Conservation (phyloP, 2,797 vertebrate species). For the Cirrhinus molitorella region DNA sequence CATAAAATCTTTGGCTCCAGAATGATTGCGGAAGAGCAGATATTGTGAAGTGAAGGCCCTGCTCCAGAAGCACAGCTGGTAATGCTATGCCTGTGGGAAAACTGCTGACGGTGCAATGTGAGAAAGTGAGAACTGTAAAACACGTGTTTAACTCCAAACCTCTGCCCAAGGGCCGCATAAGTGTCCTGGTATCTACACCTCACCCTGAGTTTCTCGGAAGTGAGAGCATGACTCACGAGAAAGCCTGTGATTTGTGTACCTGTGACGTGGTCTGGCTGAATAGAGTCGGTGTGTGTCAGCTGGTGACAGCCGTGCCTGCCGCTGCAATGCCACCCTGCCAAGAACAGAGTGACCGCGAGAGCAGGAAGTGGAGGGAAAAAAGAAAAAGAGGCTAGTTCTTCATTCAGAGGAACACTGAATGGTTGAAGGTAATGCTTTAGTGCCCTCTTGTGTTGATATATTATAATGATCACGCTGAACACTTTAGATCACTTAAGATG, state of each 20-base stretch:
- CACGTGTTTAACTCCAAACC: conserved; percentile 6
- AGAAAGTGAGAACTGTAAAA: conserved; percentile 44
- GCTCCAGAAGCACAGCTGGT: conserved; percentile 70
- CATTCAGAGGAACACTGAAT: not conserved
- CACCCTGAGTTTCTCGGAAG: not conserved
- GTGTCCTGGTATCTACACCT: not conserved
- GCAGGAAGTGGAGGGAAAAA: not conserved
- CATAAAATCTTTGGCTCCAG: conserved; percentile 66
- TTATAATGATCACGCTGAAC: not conserved
- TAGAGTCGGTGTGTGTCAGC: conserved; percentile 35
- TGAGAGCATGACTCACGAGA: not conserved
- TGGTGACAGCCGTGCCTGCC: conserved; percentile 53
- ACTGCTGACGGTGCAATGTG: conserved; percentile 55
- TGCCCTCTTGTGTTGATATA: conserved; percentile 37
- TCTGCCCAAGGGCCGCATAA: not conserved
- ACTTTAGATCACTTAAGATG: not conserved
- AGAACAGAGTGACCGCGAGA: not conserved
- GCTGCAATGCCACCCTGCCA: conserved; percentile 30
- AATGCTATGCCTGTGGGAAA: conserved; percentile 60
- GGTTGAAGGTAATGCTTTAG: conserved; percentile 12
- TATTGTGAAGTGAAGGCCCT: conserved; percentile 61
- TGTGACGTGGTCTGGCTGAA: not conserved
- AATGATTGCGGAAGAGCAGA: conserved; percentile 59
- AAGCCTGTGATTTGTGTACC: not conserved
- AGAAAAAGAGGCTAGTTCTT: not conserved